These are phyloP conservation scores for Melanotaenia pygmaea DNA, from an alignment of 2,797 vertebrate genomes.

Conservation along the genomic window DNA sequence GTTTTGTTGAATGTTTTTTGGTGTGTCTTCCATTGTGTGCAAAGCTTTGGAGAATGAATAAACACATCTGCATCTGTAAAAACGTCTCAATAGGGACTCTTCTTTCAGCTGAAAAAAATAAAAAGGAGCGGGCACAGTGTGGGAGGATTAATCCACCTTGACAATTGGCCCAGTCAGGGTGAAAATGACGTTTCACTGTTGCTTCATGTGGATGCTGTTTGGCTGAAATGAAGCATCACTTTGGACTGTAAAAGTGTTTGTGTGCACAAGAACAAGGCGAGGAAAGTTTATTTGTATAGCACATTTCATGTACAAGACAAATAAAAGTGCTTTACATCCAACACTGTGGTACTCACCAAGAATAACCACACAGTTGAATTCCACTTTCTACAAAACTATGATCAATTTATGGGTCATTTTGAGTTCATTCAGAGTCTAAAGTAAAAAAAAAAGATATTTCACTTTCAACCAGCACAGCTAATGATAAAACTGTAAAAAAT, in stretches of 20 bases:
- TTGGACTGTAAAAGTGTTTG: constrained; percentile 2
- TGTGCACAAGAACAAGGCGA: neutral
- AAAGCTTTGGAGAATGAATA: constrained; percentile 50
- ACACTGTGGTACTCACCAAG: neutral
- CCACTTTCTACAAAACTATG: neutral
- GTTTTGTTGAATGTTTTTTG: constrained; percentile 29
- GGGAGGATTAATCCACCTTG: constrained; percentile 58
- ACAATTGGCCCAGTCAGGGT: constrained; percentile 42
- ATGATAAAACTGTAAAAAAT: neutral
- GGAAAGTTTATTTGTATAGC: too few relatives aligned
- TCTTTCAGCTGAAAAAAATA: constrained; percentile 44
- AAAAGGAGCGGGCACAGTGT: constrained; percentile 44
- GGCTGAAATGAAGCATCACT: constrained; percentile 12
- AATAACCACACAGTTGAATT: neutral
- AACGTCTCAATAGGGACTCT: constrained; percentile 33
- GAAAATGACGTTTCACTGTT: constrained; percentile 19
- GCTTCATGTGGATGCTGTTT: constrained; percentile 24
- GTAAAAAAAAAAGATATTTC: constrained; percentile 8
- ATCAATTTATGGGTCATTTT: neutral
- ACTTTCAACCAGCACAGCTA: neutral
- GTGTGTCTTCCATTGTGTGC: constrained; percentile 27
- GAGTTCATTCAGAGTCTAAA: neutral
- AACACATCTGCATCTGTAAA: constrained; percentile 49
- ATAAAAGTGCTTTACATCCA: neutral
- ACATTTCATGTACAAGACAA: too few relatives aligned